phyloP scores from a whole-genome alignment of 2,113 vertebrate species.

The Sylvilagus bachmani region DNA sequence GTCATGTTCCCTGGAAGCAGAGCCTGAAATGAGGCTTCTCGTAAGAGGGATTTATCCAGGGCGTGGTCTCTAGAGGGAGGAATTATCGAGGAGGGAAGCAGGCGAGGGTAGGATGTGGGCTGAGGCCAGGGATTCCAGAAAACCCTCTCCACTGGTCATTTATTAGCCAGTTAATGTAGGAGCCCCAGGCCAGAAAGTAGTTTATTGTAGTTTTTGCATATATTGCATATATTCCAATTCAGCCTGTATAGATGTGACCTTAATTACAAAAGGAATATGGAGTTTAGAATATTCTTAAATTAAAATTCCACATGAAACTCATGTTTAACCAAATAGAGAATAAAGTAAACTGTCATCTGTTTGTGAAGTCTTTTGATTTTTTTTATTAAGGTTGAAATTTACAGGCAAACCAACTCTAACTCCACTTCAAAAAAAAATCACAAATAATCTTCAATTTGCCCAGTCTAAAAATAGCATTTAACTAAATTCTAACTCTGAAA shows the following conservation, averaged over 20 bases:
- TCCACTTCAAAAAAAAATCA: background rate
- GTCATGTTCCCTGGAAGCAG: background rate
- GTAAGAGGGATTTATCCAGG: background rate
- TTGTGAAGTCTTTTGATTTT: background rate
- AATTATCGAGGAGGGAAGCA: background rate
- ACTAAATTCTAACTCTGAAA: constrained; percentile 37
- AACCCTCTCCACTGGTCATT: background rate
- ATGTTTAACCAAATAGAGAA: background rate
- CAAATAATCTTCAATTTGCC: background rate
- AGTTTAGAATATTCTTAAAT: background rate
- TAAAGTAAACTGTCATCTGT: background rate
- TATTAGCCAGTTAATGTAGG: background rate
- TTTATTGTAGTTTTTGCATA: too few relatives aligned
- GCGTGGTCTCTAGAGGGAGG: too few relatives aligned
- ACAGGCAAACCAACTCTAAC: constrained; percentile 21
- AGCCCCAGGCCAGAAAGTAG: too few relatives aligned
- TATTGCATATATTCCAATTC: too few relatives aligned
- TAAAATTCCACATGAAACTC: background rate
- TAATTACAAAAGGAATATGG: background rate
- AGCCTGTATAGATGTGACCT: background rate
- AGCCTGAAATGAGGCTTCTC: background rate
- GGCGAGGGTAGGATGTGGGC: background rate
- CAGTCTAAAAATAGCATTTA: background rate
- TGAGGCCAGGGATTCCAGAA: background rate
- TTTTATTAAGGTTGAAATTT: background rate